phyloP scores from a whole-genome alignment of 2,113 vertebrate species.

The Prunella himalayana region DNA sequence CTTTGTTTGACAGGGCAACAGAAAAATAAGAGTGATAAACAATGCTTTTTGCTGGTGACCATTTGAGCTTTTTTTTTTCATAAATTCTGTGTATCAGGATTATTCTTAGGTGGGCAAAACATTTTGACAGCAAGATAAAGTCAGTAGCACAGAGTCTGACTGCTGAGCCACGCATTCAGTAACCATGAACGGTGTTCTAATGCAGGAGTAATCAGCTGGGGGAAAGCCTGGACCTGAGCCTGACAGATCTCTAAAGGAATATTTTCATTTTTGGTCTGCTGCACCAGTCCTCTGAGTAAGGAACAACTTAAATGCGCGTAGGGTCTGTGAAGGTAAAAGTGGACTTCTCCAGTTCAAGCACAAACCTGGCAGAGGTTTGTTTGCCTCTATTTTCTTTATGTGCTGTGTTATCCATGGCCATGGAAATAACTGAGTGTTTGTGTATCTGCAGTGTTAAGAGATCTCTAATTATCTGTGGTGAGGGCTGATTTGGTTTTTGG shows the following conservation, averaged over 20 bases:
- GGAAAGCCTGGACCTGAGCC: not conserved
- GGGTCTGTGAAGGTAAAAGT: not conserved
- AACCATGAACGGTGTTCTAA: not conserved
- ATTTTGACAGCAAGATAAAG: not conserved
- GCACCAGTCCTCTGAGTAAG: not conserved
- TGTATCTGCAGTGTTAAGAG: not conserved
- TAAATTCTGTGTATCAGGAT: not conserved
- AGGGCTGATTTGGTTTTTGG: not conserved
- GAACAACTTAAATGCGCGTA: fast-evolving
- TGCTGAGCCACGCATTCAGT: not conserved
- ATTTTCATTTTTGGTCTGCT: not conserved
- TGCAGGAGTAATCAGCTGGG: not conserved
- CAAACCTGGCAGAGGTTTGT: not conserved
- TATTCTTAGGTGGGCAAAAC: not conserved
- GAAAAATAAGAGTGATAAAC: not conserved
- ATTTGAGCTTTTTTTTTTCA: not conserved
- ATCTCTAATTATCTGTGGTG: not conserved
- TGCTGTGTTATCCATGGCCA: not conserved
- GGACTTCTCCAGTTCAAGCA: not conserved
- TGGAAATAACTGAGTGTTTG: not conserved
- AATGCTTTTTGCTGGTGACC: not conserved
- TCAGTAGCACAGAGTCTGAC: not conserved
- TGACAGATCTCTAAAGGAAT: not conserved
- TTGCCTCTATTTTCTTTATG: not conserved
- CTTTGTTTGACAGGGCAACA: not conserved